Percentiles rank a stretch among this genome's conserved stretches.
Evolutionary conservation across 1,140 invertebrate species (phyloP).

Genomic region (Acromyrmex heyeri): DNA sequence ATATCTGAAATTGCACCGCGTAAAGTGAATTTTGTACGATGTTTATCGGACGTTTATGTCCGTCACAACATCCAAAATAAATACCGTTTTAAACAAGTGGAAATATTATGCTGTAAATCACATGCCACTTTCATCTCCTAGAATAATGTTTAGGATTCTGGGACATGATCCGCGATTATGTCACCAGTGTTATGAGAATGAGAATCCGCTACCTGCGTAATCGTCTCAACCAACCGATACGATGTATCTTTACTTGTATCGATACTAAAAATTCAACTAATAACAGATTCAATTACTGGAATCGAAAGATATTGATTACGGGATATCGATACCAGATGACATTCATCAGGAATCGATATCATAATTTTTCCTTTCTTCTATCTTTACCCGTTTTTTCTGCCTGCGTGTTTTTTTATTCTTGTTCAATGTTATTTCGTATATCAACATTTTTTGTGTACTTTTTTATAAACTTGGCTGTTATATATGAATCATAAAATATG

Average conservation of each 20-base stretch:
- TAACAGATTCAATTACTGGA: constrained; percentile 8
- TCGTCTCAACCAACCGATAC: neutral
- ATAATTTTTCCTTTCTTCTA: neutral
- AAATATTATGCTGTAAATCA: constrained; percentile 35
- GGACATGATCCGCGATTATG: constrained; percentile 28
- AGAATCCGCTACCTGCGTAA: constrained; percentile 5
- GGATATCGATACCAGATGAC: constrained; percentile 9
- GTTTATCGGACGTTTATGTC: neutral
- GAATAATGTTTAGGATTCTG: constrained; percentile 19
- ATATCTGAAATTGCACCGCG: constrained; percentile 15
- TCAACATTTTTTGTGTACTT: neutral
- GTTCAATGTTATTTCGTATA: neutral
- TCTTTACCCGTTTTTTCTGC: neutral
- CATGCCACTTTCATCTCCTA: neutral
- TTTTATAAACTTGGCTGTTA: neutral
- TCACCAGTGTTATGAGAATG: constrained; percentile 4
- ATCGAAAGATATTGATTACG: constrained; percentile 33
- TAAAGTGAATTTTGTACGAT: constrained; percentile 32
- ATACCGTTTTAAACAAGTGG: constrained; percentile 28
- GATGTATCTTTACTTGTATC: neutral
- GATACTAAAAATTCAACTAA: neutral
- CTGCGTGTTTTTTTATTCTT: neutral
- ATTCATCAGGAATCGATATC: neutral
- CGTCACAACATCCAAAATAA: constrained; percentile 46
- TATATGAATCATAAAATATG: neutral